Conservation (phyloP, 2,888 invertebrate genomes). For the Drosophila borealis region DNA sequence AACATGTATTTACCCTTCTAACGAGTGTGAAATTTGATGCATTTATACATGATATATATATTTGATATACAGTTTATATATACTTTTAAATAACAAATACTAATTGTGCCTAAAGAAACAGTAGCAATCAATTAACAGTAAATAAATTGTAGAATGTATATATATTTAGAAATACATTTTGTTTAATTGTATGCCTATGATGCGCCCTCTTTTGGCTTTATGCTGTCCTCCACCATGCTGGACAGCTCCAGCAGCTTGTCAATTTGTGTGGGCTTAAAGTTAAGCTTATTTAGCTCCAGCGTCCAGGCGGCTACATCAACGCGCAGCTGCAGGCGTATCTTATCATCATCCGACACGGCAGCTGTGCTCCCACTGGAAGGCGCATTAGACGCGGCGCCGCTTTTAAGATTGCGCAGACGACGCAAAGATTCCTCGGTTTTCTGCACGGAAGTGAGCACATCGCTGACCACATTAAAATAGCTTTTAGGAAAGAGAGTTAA, state of each 20-base stretch:
- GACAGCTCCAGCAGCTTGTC: constrained; percentile 87
- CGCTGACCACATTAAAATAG: constrained; percentile 91
- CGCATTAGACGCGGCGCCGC: constrained; percentile 85
- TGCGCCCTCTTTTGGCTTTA: constrained; percentile 83
- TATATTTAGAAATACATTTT: constrained; percentile 19
- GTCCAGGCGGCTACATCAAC: constrained; percentile 93
- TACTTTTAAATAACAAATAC: constrained; percentile 51
- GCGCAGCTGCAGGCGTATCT: constrained; percentile 95
- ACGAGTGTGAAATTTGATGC: constrained; percentile 71
- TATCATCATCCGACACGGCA: constrained; percentile 95
- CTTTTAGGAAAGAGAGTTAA: constrained; percentile 76
- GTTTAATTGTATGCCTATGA: constrained; percentile 4
- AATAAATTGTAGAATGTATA: constrained; percentile 63
- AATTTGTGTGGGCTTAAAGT: constrained; percentile 86
- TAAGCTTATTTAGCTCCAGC: constrained; percentile 87
- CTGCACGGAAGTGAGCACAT: constrained; percentile 96
- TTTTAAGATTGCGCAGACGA: constrained; percentile 93
- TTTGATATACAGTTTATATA: constrained; percentile 56
- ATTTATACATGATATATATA: constrained; percentile 63
- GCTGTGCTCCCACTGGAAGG: constrained; percentile 50
- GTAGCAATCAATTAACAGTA: constrained; percentile 52
- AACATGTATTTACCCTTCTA: constrained; percentile 25
- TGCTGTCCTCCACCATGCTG: constrained; percentile 88
- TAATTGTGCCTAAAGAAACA: constrained; percentile 70
- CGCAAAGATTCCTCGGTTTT: constrained; percentile 97